Evolutionary conservation across 2,797 vertebrate genomes (phyloP), one percentile per base, ranked within the genome.

Genomic region (Tragopan temminckii): DNA sequence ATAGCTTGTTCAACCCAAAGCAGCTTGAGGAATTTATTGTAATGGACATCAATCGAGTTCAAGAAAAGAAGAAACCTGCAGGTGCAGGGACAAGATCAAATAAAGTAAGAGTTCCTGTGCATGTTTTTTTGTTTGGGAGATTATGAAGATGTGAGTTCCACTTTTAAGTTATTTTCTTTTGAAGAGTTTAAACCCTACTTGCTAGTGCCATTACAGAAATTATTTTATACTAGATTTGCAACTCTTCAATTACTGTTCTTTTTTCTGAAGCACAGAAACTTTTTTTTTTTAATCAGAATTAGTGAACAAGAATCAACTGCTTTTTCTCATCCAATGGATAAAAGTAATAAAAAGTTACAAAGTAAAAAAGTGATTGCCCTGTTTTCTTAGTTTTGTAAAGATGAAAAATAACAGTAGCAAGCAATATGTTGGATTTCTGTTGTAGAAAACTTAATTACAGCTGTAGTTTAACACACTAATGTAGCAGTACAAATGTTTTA

Each of bases 1-100:
- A 93, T 97, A 99, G 99, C 85, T 98, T 99, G 74, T 99, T 98
- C 95, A 98, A 98, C 90, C 99, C 98, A n/a, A 98, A 98, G 59
- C 99, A 99, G 80, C 97, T 99, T 25, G 99, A 99, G 90, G 99
- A 99, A 95, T 99, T 99, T 89, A 98, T 99, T 59, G 97, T 99
- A 52, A 98, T 99, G 98, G 99, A 99, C n/a, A 97, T 97, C 43
- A 99, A 97, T 52, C 70, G 98, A 81, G 97, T 99, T 90, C 97
- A 97, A 57, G 96, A 99, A 79, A 98, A 98, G 94, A 99, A 98
- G 71, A 98, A 98, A 58, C 97, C 96, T 35, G 98, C 99, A 5
- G 99, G 99, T 45, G 98, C 99, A 25, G 99, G 99, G 29, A 95
- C 98, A 71, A 98, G 97, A 84, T 99, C 99, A 83, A 99, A 98